A percentile compares a stretch with the other conserved stretches of the same genome.
Evolutionary conservation across 92 coral and sea anemone genomes (phyloP).

Genomic region (Plumapathes pennacea): DNA sequence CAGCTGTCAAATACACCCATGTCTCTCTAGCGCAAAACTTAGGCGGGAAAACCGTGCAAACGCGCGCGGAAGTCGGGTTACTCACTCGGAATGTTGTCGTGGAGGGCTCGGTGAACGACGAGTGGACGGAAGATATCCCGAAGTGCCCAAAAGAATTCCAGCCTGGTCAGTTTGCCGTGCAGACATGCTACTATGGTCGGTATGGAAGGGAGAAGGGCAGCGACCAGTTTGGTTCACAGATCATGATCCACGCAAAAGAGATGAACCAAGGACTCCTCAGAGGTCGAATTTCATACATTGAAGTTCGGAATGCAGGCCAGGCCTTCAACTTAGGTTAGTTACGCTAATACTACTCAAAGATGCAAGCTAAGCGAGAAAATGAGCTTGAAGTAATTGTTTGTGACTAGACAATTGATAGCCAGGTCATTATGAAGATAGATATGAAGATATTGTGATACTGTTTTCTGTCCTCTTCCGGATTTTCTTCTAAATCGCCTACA

Average conservation of each 20-base stretch:
- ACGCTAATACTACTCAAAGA: no score
- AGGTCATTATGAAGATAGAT: no score
- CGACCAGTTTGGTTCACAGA: constrained; percentile 86
- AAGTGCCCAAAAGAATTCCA: constrained; percentile 74
- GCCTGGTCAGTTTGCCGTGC: constrained; percentile 86
- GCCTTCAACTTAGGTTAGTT: constrained; percentile 85
- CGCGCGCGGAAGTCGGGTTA: constrained; percentile 91
- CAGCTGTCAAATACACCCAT: constrained; percentile 66
- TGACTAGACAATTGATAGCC: no score
- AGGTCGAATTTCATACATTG: constrained; percentile 76
- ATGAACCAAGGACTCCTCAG: constrained; percentile 76
- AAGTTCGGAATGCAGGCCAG: constrained; percentile 89
- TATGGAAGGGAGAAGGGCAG: constrained; percentile 61
- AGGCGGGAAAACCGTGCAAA: constrained; percentile 63
- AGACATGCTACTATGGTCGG: constrained; percentile 85
- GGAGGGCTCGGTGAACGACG: constrained; percentile 80
- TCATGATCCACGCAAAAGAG: constrained; percentile 78
- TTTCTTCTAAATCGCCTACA: no score
- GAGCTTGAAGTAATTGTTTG: no score
- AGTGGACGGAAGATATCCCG: constrained; percentile 57
- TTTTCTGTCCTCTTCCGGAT: no score
- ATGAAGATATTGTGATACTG: no score
- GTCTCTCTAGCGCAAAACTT: constrained; percentile 68
- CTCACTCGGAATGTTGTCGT: constrained; percentile 94
- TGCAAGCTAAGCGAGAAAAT: no score